Evolutionary conservation across 2,888 invertebrate genomes (phyloP), one percentile per base, ranked within the genome.

Genomic region (Dusona sp.): DNA sequence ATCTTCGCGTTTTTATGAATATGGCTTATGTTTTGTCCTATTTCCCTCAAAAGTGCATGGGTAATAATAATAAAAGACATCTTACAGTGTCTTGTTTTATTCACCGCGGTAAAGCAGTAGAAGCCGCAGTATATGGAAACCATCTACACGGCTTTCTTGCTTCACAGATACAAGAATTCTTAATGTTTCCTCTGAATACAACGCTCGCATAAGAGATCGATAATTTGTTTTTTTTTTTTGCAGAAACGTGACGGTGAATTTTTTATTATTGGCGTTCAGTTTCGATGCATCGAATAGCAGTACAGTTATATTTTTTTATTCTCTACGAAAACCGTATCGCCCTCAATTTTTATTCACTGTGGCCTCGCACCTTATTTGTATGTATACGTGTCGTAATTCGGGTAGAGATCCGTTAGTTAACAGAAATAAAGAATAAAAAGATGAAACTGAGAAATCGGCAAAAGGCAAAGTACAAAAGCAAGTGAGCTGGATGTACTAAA

Each of bases 31-130:
- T 25, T 54, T 45, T n/a, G 29, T 68, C 9, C 38, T 22, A 22
- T 45, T 42, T 88, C 89, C 91, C 89, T 91, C 91, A 91, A 91
- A 91, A 89, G 90, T 83, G 88, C 88, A 88, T 48, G 84, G 87
- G 89, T 91, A 92, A 90, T 90, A 90, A 91, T 90, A 90, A 72
- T 72, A 72, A 72, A 36, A 80, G 61, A 82, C 88, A 88, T 87
- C 89, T 87, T 68, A 45, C 67, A 79, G 25, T 70, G 57, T 77
- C 77, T 78, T 61, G 84, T 80, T 85, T 68, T 22, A 38, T 75
- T 6, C 19, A 16, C 9, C 25, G 22, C 36, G n/a, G 54, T 67
- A n/a, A 57, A 61, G 25, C 42, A 36, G 67, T 54, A 51, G 33
- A 42, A 74, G 51, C 38, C 74, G 73, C 6, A 29, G 45, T 61